Conservation (phyloP, 1,140 invertebrate species). For the Gonioctena quinquepunctata region DNA sequence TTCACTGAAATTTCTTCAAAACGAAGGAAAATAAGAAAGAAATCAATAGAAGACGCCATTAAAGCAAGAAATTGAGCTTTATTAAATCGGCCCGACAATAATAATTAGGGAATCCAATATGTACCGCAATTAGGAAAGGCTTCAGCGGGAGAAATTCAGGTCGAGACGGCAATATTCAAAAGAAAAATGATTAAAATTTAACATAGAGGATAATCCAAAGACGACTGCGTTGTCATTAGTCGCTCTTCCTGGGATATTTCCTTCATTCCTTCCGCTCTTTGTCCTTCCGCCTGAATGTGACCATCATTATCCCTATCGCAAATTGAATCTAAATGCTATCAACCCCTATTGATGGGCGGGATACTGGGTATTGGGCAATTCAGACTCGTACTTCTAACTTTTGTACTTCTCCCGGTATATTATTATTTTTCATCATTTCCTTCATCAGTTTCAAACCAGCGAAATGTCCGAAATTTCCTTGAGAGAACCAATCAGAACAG, state of each 20-base stretch:
- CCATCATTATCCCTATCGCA: neutral
- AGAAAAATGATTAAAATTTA: neutral
- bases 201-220: neutral
- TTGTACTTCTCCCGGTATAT: too few relatives aligned
- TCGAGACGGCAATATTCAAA: neutral
- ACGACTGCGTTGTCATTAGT: neutral
- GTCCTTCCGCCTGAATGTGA: neutral
- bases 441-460: too few relatives aligned
- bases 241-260: neutral
- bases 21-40: slow-evolving; percentile 4
- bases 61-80: slow-evolving; percentile 15
- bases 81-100: slow-evolving; percentile 12
- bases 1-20: slow-evolving; percentile 7
- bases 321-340: neutral
- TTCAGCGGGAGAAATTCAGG: slow-evolving; percentile 11
- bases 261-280: neutral
- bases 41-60: slow-evolving; percentile 20
- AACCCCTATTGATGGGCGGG: too few relatives aligned
- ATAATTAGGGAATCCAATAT: slow-evolving; percentile 21
- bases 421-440: too few relatives aligned
- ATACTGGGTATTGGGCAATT: too few relatives aligned
- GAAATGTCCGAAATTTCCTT: too few relatives aligned
- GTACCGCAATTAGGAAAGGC: slow-evolving; percentile 16
- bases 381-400: too few relatives aligned
- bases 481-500: too few relatives aligned